These are phyloP conservation scores for Hesperia comma DNA, from an alignment of 2,888 invertebrate genomes.

Conservation along the genomic window DNA sequence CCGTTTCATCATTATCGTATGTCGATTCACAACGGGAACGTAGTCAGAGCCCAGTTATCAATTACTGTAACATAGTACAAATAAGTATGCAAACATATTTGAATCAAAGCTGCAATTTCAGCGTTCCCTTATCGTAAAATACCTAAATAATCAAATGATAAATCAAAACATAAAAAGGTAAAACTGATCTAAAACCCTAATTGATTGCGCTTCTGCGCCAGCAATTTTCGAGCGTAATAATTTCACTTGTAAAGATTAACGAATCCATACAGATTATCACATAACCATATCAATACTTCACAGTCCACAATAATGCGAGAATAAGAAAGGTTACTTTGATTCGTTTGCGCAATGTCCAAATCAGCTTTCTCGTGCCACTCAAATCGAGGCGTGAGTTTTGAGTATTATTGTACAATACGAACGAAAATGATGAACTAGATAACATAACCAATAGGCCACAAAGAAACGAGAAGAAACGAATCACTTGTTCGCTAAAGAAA, in stretches of 20 bases:
- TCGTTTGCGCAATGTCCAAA: slow-evolving; percentile 62
- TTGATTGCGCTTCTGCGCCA: slow-evolving; percentile 3
- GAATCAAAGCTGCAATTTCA: too few relatives aligned
- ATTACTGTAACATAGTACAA: too few relatives aligned
- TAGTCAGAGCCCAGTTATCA: too few relatives aligned
- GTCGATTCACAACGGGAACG: too few relatives aligned
- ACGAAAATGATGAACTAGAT: slow-evolving; percentile 34
- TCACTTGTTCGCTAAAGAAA: slow-evolving; percentile 21
- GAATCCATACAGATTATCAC: slow-evolving; percentile 28
- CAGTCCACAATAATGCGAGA: slow-evolving; percentile 38
- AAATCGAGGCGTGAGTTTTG: slow-evolving; percentile 60
- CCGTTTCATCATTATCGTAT: too few relatives aligned
- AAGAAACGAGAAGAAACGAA: slow-evolving; percentile 16
- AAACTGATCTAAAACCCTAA: neutral
- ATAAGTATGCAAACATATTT: too few relatives aligned
- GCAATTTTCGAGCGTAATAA: slow-evolving; percentile 16
- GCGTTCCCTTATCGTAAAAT: too few relatives aligned
- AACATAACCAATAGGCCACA: slow-evolving; percentile 21
- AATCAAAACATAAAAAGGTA: too few relatives aligned
- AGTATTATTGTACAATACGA: slow-evolving; percentile 61
- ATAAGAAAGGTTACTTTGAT: slow-evolving; percentile 59
- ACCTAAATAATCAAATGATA: too few relatives aligned
- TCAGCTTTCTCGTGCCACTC: slow-evolving; percentile 57
- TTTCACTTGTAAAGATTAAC: slow-evolving; percentile 25
- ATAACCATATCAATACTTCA: slow-evolving; percentile 29